phyloP scores from a whole-genome alignment of 2,797 vertebrate species.

The Hippopotamyrus pictus region DNA sequence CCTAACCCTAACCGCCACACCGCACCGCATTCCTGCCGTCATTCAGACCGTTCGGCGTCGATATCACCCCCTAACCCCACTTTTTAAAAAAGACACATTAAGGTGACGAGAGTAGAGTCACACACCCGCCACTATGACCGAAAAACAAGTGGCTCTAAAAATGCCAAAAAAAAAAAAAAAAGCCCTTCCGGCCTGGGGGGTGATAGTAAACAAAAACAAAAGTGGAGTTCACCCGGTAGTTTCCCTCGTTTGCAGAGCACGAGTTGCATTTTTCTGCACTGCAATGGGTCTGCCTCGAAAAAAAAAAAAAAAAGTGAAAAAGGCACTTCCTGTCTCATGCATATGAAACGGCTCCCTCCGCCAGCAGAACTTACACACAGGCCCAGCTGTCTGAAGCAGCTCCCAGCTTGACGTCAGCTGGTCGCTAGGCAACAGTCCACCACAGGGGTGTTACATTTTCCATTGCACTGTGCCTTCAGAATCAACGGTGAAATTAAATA shows the following conservation, averaged over 20 bases:
- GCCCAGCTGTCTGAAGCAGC: conserved; percentile 72
- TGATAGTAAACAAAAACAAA: conserved; percentile 31
- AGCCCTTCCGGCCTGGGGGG: not conserved
- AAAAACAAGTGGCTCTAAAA: conserved; percentile 25
- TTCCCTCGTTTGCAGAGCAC: conserved; percentile 39
- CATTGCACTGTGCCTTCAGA: conserved; percentile 56
- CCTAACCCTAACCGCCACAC: not conserved
- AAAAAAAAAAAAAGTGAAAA: conserved; percentile 7
- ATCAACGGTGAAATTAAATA: conserved; percentile 32
- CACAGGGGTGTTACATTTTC: conserved; percentile 71
- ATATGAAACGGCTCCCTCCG: conserved; percentile 41
- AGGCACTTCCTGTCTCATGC: conserved; percentile 50
- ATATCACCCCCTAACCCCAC: not conserved
- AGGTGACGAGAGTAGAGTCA: too few relatives aligned
- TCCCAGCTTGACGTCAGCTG: conserved; percentile 69
- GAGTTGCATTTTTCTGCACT: conserved; percentile 15
- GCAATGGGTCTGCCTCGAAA: conserved; percentile 28
- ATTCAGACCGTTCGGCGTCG: not conserved
- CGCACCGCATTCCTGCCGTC: not conserved
- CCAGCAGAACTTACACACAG: conserved; percentile 32
- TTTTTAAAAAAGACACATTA: not conserved
- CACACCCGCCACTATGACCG: not conserved
- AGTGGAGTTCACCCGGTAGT: conserved; percentile 48
- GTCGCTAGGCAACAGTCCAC: conserved; percentile 64
- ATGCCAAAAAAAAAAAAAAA: conserved; percentile 15